These are phyloP conservation scores for Monopterus albus DNA, from an alignment of 2,113 vertebrate genomes.

Conservation along the genomic window DNA sequence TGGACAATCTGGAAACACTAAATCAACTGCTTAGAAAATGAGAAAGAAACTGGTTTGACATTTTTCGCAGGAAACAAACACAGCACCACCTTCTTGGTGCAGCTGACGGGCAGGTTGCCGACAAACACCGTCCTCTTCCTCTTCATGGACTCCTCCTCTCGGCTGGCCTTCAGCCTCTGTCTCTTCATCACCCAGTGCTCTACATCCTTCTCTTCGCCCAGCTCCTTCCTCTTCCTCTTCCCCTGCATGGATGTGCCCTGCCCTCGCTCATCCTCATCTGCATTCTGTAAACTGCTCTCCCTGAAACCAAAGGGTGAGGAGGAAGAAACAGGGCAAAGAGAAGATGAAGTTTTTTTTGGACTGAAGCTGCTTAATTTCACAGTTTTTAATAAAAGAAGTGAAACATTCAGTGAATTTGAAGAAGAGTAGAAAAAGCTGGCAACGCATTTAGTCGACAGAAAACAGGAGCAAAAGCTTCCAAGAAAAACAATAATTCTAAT, in stretches of 20 bases:
- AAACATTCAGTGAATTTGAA: no score
- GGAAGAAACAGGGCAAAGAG: neutral
- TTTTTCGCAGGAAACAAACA: no score
- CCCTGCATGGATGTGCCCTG: neutral
- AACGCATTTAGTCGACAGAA: no score
- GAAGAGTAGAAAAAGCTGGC: no score
- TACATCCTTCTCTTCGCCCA: neutral
- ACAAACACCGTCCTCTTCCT: constrained; percentile 87
- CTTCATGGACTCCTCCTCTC: constrained; percentile 30
- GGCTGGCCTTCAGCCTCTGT: constrained; percentile 34
- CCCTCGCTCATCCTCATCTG: constrained; percentile 82
- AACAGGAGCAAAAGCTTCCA: no score
- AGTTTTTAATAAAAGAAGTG: no score
- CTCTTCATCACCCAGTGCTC: constrained; percentile 56
- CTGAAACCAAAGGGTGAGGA: constrained; percentile 62
- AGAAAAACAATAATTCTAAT: neutral
- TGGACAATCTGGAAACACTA: neutral
- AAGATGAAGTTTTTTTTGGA: neutral
- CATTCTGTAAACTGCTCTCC: constrained; percentile 83
- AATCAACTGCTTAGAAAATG: no score
- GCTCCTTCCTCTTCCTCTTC: constrained; percentile 69
- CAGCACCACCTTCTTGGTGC: constrained; percentile 84
- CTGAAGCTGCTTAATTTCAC: neutral
- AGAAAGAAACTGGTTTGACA: no score
- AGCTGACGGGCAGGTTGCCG: constrained; percentile 89